Base-by-base conservation (phyloP, 2,888 invertebrate species). In the Beris chalybata region DNA sequence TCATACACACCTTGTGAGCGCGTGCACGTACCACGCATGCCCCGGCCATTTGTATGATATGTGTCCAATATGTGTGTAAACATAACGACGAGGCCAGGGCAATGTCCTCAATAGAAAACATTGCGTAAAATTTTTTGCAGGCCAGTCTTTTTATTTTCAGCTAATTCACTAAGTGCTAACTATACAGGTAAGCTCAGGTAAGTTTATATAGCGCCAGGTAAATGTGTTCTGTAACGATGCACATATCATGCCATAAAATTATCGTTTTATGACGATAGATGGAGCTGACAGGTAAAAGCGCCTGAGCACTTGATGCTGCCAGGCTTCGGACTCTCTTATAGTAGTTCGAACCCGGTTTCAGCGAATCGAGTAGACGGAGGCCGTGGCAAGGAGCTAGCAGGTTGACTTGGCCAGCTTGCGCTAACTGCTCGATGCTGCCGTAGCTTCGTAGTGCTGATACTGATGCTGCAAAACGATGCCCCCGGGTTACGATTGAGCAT, bases 251-350 rank as follows among this genome's bases (percentile, higher is more conserved):
- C 68, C 38, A 57, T 65, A 65, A 68, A 68, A 61, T 68, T 68
- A 65, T 68, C 68, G 61, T 68, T 68, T 65, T 65, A 68, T 65
- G 56, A 61, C 53, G 68, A 65, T 68, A 68, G 61, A 59, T 58
- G 44, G 38, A 50, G 48, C 43, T 43, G 57, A 44, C 59, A 61
- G 45, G 57, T 9, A 61, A 45, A 50, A 56, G 59, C 9, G 54
- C 57, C 32, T 61, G 15, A 3, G 38, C 38, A 38, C 9, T 7
- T 38, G 38, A 5, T 38, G 38, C 38, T 38, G 22, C 38, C 38
- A 38, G 12, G 13, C 52, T 50, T 22, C 22, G 22, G 22, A 22
- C 2, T 22, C 22, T 22, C 22, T 22, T 22, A 22, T 61, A 38
- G 61, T 61, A 38, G 61, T 52, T 61, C 22, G 31, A 38, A 50